phyloP scores from a whole-genome alignment of 1,140 invertebrate species.

The Lycorma delicatula region DNA sequence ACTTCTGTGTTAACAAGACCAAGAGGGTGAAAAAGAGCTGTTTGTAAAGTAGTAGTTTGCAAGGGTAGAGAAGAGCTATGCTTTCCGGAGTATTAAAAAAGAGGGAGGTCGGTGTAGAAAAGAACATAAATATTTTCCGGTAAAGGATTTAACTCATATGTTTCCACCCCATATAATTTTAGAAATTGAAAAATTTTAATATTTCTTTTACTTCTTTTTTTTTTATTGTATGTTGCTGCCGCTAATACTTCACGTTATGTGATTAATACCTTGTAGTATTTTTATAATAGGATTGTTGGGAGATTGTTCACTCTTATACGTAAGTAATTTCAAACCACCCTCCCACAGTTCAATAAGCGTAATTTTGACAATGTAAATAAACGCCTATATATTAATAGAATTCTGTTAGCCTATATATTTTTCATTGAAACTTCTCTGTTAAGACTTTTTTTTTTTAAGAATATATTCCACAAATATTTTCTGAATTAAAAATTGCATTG shows the following conservation, averaged over 20 bases:
- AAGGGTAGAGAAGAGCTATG: background rate
- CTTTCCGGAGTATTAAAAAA: background rate
- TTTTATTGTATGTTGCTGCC: background rate
- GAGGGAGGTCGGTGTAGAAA: too few relatives aligned
- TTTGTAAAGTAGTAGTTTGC: background rate
- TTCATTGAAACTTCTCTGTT: too few relatives aligned
- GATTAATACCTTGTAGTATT: background rate
- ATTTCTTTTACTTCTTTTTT: background rate
- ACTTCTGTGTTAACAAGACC: conserved; percentile 1
- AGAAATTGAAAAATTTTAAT: conserved; percentile 3
- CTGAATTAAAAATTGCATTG: too few relatives aligned
- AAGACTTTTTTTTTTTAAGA: too few relatives aligned
- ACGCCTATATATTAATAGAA: too few relatives aligned
- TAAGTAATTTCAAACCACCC: too few relatives aligned
- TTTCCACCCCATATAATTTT: conserved; percentile 6
- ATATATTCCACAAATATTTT: too few relatives aligned
- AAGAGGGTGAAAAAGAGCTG: too few relatives aligned
- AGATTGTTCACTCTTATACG: too few relatives aligned
- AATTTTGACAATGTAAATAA: too few relatives aligned
- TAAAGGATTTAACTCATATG: conserved; percentile 6
- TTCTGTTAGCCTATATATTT: too few relatives aligned
- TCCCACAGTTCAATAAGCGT: too few relatives aligned
- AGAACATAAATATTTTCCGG: conserved; percentile 6
- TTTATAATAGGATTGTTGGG: conserved; percentile 1
- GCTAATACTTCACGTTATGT: background rate